phyloP scores from a whole-genome alignment of 2,888 invertebrate species.

The Steinernema carpocapsae region DNA sequence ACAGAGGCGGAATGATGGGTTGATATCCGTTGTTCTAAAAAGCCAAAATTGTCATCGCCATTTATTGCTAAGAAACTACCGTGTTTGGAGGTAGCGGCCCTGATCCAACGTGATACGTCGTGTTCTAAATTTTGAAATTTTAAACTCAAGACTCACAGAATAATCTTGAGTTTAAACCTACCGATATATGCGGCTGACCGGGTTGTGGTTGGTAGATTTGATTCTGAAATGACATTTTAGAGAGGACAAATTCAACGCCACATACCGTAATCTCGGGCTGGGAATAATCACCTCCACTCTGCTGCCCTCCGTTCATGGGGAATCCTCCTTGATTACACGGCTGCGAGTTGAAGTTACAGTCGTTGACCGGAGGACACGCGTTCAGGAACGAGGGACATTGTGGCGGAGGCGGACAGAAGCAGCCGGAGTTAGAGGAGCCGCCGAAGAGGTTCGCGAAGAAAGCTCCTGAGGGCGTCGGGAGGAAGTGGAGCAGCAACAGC shows the following conservation, averaged over 20 bases:
- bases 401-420: conserved; percentile 26
- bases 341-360: neutral
- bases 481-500: neutral
- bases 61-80: too few species aligned
- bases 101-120: too few species aligned
- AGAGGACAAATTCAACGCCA: neutral
- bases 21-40: conserved; percentile 3
- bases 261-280: conserved; percentile 9
- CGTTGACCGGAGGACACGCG: neutral
- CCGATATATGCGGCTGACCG: neutral
- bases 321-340: neutral
- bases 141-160: too few species aligned
- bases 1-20: neutral
- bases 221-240: conserved; percentile 1
- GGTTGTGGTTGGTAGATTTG: conserved; percentile 3
- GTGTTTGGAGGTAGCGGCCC: too few species aligned
- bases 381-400: conserved; percentile 18
- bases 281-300: neutral
- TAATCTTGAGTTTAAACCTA: neutral
- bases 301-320: neutral
- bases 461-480: neutral
- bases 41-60: neutral
- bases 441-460: conserved; percentile 20
- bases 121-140: too few species aligned
- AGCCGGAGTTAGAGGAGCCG: conserved; percentile 14